Conservation (phyloP, 2,888 invertebrate genomes). For the Furcula furcula region DNA sequence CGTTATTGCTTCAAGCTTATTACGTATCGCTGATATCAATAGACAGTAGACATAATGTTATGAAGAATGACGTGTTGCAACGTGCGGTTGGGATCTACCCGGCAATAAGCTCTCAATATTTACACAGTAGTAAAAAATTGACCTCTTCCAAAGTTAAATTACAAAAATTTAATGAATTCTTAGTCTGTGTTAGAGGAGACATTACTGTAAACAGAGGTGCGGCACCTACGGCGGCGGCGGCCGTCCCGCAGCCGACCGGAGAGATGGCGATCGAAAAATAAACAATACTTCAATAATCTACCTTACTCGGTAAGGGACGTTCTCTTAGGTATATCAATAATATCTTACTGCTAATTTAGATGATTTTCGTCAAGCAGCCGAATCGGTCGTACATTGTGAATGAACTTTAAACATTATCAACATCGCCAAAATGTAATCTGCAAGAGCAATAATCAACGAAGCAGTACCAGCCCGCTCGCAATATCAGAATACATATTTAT, state of each 20-base stretch:
- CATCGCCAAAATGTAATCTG: conserved; percentile 58
- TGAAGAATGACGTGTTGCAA: conserved; percentile 68
- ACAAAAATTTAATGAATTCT: conserved; percentile 68
- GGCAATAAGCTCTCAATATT: conserved; percentile 79
- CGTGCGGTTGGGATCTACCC: conserved; percentile 74
- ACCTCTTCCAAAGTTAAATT: conserved; percentile 77
- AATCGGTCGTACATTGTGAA: conserved; percentile 60
- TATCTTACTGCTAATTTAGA: conserved; percentile 78
- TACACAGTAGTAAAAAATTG: conserved; percentile 80
- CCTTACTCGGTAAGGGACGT: conserved; percentile 82
- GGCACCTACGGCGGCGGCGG: conserved; percentile 23
- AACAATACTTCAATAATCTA: conserved; percentile 73
- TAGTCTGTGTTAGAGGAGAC: conserved; percentile 71
- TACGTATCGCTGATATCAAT: conserved; percentile 68
- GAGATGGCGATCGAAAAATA: conserved; percentile 74
- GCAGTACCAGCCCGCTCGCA: conserved; percentile 76
- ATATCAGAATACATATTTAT: conserved; percentile 30
- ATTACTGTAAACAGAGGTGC: conserved; percentile 52
- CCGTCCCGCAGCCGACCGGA: conserved; percentile 52
- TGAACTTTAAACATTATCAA: conserved; percentile 46
- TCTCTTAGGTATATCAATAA: conserved; percentile 78
- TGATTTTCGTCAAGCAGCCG: conserved; percentile 69
- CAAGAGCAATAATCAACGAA: conserved; percentile 66
- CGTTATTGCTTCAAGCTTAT: conserved; percentile 74
- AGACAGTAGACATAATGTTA: conserved; percentile 54